Evolutionary conservation across 2,113 vertebrate species (phyloP).

Genomic region (Egretta garzetta): DNA sequence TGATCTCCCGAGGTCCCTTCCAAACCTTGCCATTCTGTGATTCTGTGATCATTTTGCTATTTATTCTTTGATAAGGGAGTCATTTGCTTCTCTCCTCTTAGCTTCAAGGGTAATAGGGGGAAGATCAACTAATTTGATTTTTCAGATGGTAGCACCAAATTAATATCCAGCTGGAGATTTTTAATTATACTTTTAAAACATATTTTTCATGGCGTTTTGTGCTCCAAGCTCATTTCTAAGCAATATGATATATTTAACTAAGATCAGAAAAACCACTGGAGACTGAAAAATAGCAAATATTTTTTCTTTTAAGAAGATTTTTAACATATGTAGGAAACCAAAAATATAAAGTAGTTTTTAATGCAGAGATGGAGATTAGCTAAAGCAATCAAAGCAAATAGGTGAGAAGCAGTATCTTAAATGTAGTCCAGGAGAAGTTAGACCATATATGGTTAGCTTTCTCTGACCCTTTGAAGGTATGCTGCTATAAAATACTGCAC

Average conservation of each 20-base stretch:
- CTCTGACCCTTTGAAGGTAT: neutral
- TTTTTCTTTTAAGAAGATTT: neutral
- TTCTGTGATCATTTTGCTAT: neutral
- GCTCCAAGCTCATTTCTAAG: neutral
- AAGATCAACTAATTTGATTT: neutral
- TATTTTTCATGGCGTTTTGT: neutral
- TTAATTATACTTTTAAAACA: neutral
- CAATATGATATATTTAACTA: neutral
- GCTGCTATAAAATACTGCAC: neutral
- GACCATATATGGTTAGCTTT: neutral
- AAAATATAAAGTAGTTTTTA: neutral
- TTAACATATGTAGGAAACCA: neutral
- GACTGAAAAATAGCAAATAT: neutral
- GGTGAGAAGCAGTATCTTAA: neutral
- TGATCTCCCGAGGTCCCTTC: too few relatives aligned
- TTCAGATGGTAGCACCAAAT: neutral
- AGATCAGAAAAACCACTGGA: neutral
- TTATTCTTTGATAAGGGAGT: neutral
- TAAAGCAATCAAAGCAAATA: neutral
- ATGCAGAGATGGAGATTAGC: neutral
- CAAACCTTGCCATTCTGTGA: too few relatives aligned
- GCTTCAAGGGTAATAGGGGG: fast-evolving
- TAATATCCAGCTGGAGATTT: neutral
- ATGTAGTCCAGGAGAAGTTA: neutral
- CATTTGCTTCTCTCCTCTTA: neutral